These are phyloP conservation scores for Drosophila neotestacea DNA, from an alignment of 2,888 invertebrate genomes.

Conservation along the genomic window DNA sequence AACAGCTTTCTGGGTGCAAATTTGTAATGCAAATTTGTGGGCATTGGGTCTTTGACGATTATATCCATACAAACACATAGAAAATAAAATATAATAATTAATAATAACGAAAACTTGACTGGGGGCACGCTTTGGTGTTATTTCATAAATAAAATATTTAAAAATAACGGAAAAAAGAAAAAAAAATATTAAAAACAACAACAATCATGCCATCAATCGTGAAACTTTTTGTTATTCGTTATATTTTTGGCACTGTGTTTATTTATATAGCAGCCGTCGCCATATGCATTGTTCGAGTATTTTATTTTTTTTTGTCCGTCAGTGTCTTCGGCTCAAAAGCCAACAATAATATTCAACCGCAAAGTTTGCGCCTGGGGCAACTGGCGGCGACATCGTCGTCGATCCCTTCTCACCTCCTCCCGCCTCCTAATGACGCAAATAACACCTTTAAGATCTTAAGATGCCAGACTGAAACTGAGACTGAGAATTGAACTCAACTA, in stretches of 20 bases:
- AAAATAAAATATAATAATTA: slow-evolving; percentile 78
- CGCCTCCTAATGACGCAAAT: slow-evolving; percentile 62
- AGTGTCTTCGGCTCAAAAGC: slow-evolving; percentile 59
- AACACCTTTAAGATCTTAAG: slow-evolving; percentile 41
- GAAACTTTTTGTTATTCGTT: slow-evolving; percentile 63
- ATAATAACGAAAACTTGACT: slow-evolving; percentile 77
- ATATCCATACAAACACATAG: slow-evolving; percentile 21
- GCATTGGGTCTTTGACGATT: slow-evolving; percentile 42
- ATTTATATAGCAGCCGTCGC: slow-evolving; percentile 68
- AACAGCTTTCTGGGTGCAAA: slow-evolving; percentile 72
- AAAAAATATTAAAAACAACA: slow-evolving; percentile 21
- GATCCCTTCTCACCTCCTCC: slow-evolving; percentile 1
- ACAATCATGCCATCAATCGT: slow-evolving; percentile 66
- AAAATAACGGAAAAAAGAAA: slow-evolving; percentile 41
- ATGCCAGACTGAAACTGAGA: slow-evolving; percentile 19
- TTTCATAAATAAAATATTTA: slow-evolving; percentile 55
- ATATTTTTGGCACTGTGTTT: slow-evolving; percentile 76
- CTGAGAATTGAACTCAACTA: slow-evolving; percentile 5
- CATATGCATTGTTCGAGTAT: slow-evolving; percentile 36
- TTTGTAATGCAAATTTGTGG: slow-evolving; percentile 78
- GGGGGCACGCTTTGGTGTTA: slow-evolving; percentile 78
- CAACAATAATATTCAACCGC: slow-evolving; percentile 69
- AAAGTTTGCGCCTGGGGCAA: slow-evolving; percentile 50
- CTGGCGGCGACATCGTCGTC: slow-evolving; percentile 40
- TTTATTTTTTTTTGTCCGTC: slow-evolving; percentile 33